A percentile compares a stretch with the other conserved stretches of the same genome.
Conservation (phyloP, 1,140 invertebrate genomes). For the Dendroctonus valens region DNA sequence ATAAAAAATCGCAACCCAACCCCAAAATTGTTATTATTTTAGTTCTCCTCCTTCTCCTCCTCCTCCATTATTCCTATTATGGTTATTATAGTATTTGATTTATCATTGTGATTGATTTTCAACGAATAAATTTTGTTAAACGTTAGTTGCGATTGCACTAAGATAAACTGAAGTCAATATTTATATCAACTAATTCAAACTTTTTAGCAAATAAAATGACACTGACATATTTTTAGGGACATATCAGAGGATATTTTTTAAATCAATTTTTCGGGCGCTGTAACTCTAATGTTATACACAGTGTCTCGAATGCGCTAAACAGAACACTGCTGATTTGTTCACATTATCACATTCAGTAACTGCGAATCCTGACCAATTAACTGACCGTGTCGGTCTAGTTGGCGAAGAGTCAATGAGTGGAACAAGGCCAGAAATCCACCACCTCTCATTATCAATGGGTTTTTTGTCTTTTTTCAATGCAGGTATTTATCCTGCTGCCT, state of each 20-base stretch:
- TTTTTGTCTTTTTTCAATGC: too few species aligned
- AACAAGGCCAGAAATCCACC: too few species aligned
- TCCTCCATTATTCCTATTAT: conserved; percentile 3
- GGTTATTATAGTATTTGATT: neutral
- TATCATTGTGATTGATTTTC: conserved; percentile 18
- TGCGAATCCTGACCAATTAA: too few species aligned
- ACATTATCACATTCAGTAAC: too few species aligned
- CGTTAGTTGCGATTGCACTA: neutral
- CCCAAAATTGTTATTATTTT: too few species aligned
- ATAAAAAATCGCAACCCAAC: too few species aligned
- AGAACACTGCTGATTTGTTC: neutral
- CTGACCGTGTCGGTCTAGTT: too few species aligned
- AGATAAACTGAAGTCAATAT: conserved; percentile 34
- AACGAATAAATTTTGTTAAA: conserved; percentile 16
- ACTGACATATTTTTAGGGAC: conserved; percentile 35
- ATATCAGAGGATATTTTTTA: conserved; percentile 35
- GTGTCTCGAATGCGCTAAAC: too few species aligned
- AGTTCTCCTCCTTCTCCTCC: too few species aligned
- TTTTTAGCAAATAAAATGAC: conserved; percentile 29
- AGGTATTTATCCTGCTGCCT: too few species aligned
- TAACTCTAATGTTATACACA: neutral
- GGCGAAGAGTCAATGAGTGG: too few species aligned
- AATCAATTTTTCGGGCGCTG: conserved; percentile 27
- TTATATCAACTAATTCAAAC: conserved; percentile 29
- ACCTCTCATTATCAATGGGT: too few species aligned